Conservation (phyloP, 2,888 invertebrate genomes). For the Idaea dimidiata region DNA sequence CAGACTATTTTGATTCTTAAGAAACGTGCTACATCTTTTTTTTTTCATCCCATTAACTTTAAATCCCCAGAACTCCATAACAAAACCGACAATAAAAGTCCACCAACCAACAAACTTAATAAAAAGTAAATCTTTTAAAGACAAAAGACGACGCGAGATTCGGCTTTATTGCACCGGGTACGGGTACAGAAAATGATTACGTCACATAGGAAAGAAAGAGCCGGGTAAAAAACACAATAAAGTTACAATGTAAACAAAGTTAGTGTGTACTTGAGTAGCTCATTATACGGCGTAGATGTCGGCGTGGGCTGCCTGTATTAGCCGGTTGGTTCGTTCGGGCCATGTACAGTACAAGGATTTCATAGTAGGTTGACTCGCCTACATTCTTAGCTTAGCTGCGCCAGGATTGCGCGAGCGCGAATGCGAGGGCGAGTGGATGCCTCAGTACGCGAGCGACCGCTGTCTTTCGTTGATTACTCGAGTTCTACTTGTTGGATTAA, state of each 20-base stretch:
- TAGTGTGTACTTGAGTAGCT: constrained; percentile 79
- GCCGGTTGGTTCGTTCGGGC: constrained; percentile 56
- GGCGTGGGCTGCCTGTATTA: constrained; percentile 48
- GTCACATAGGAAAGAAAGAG: constrained; percentile 71
- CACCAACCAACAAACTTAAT: constrained; percentile 35
- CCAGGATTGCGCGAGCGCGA: too few relatives aligned
- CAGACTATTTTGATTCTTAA: too few relatives aligned
- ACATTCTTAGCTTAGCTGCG: too few relatives aligned
- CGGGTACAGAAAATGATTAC: constrained; percentile 53
- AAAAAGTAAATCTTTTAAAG: constrained; percentile 44
- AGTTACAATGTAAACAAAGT: constrained; percentile 81
- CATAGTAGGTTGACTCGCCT: too few relatives aligned
- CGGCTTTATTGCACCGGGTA: constrained; percentile 61
- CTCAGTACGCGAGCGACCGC: too few relatives aligned
- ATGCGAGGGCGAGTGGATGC: too few relatives aligned
- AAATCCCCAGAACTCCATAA: neutral
- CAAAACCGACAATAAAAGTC: constrained; percentile 8
- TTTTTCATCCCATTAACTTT: too few relatives aligned
- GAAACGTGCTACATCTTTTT: too few relatives aligned
- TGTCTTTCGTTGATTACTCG: too few relatives aligned
- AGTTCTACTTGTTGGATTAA: too few relatives aligned
- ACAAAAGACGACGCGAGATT: constrained; percentile 55
- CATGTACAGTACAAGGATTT: constrained; percentile 6
- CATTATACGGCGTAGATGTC: constrained; percentile 74
- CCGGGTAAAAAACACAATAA: constrained; percentile 79